Conservation (phyloP, 2,797 vertebrate species). For the Myioborus miniatus region DNA sequence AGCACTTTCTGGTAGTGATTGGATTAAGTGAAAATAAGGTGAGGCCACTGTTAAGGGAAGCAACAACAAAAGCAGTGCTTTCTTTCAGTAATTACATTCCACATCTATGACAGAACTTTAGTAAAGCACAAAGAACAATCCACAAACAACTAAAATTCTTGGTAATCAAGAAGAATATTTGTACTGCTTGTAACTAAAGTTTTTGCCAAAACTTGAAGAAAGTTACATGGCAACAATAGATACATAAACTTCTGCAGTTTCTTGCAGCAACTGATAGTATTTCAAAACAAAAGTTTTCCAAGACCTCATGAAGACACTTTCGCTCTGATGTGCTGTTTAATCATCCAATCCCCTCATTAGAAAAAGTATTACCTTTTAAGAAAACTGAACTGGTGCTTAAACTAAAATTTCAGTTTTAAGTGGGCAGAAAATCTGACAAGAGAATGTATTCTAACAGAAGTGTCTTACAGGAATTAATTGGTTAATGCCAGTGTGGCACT, state of each 20-base stretch:
- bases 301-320: not conserved
- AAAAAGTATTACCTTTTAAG: not conserved
- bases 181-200: not conserved
- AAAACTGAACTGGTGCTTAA: not conserved
- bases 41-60: slow-evolving; percentile 48
- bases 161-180: not conserved
- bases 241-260: slow-evolving; percentile 38
- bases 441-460: not conserved
- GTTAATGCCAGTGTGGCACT: not conserved
- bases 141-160: not conserved
- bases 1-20: slow-evolving; percentile 2
- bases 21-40: slow-evolving; percentile 56
- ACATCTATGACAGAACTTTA: slow-evolving; percentile 38
- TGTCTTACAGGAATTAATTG: not conserved
- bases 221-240: not conserved
- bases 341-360: not conserved
- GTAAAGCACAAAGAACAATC: slow-evolving; percentile 28
- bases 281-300: slow-evolving; percentile 68
- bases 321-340: slow-evolving; percentile 6
- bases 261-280: slow-evolving; percentile 16
- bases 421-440: not conserved
- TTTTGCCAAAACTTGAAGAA: not conserved
- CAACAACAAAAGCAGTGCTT: slow-evolving; percentile 40
- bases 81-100: slow-evolving; percentile 49
- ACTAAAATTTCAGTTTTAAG: not conserved